Evolutionary conservation across 2,113 vertebrate genomes (phyloP).

Genomic region (Pantherophis guttatus): DNA sequence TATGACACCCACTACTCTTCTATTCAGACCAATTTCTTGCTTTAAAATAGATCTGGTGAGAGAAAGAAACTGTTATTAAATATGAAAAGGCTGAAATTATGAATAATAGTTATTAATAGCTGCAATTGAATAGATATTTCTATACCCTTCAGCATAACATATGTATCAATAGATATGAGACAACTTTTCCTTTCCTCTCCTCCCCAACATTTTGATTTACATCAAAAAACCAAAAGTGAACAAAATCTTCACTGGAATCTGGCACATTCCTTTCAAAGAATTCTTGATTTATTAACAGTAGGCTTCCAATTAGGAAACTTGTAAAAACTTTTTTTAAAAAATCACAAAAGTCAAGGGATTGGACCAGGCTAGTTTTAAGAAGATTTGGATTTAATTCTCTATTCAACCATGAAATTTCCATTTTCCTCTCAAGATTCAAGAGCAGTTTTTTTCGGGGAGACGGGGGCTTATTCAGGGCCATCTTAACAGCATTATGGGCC

Average conservation of each 20-base stretch:
- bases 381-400: not conserved
- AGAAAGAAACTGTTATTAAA: constrained; percentile 66
- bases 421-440: not conserved
- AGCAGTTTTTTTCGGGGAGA: not conserved
- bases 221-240: not conserved
- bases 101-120: constrained; percentile 66
- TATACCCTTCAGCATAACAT: not conserved
- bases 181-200: not conserved
- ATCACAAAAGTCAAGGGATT: not conserved
- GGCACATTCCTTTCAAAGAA: not conserved
- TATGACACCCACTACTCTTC: constrained; percentile 57
- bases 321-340: not conserved
- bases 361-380: not conserved
- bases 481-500: too few species aligned
- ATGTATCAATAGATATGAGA: not conserved
- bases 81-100: constrained; percentile 65
- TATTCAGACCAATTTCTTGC: constrained; percentile 47
- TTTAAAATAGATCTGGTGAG: constrained; percentile 50
- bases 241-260: not conserved
- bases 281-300: not conserved
- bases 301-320: not conserved
- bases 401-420: not conserved
- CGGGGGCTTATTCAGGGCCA: too few species aligned
- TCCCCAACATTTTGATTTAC: not conserved
- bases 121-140: constrained; percentile 43